Percentiles rank a stretch among this genome's conserved stretches.
Evolutionary conservation across 2,113 vertebrate species (phyloP).

Genomic region (Castor canadensis): DNA sequence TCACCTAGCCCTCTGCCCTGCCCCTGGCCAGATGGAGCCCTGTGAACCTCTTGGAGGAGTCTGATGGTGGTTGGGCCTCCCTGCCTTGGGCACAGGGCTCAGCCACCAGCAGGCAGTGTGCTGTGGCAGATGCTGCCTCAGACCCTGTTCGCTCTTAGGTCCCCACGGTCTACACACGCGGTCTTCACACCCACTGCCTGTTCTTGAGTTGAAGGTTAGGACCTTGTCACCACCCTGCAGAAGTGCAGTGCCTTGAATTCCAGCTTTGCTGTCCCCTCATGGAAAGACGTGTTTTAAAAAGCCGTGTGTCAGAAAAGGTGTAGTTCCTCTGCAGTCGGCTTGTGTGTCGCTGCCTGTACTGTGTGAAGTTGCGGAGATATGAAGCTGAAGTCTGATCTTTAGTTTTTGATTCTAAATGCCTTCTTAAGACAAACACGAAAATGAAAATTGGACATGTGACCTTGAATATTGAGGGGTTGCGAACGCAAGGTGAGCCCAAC

Average conservation of each 20-base stretch:
- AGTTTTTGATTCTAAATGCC: conserved; percentile 84
- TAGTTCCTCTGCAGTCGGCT: conserved; percentile 80
- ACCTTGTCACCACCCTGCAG: conserved; percentile 82
- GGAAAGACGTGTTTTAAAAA: conserved; percentile 82
- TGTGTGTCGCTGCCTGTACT: conserved; percentile 59
- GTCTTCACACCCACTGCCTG: conserved; percentile 66
- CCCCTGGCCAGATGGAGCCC: not conserved
- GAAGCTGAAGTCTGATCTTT: conserved; percentile 66
- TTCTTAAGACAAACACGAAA: conserved; percentile 49
- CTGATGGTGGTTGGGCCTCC: not conserved
- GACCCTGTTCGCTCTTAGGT: conserved; percentile 81
- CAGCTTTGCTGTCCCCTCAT: conserved; percentile 83
- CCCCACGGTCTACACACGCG: conserved; percentile 62
- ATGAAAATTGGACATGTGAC: not conserved
- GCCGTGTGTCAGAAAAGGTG: conserved; percentile 76
- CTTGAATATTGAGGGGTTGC: conserved; percentile 51
- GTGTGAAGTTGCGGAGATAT: conserved; percentile 74
- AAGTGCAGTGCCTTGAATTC: conserved; percentile 94
- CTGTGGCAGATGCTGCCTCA: conserved; percentile 50
- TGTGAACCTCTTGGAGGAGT: not conserved
- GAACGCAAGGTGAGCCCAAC: conserved; percentile 9
- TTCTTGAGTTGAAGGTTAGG: conserved; percentile 81
- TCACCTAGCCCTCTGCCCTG: conserved; percentile 80
- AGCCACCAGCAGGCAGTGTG: conserved; percentile 62
- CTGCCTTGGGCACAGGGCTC: conserved; percentile 62